phyloP scores from a whole-genome alignment of 1,140 invertebrate species.

The Armadillidium nasatum region DNA sequence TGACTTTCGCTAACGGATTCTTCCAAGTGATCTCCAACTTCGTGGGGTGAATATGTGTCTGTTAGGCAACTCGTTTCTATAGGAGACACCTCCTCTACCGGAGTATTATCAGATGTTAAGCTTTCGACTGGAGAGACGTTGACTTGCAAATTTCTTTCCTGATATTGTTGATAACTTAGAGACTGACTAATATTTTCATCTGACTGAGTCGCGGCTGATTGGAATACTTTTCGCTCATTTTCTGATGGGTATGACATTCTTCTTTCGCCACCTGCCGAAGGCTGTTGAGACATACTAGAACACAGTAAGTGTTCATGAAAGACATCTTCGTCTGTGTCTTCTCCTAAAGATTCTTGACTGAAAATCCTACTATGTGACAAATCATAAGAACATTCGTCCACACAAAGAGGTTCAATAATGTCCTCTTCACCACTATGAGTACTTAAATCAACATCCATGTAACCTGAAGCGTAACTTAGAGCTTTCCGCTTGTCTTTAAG shows the following conservation, averaged over 20 bases:
- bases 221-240: constrained; percentile 35
- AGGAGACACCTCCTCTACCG: constrained; percentile 21
- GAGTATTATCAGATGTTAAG: constrained; percentile 23
- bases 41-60: constrained; percentile 21
- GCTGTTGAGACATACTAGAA: neutral
- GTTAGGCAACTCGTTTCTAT: constrained; percentile 17
- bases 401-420: constrained; percentile 42
- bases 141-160: constrained; percentile 49
- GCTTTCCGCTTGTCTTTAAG: constrained; percentile 57
- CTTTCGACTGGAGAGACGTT: neutral
- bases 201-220: constrained; percentile 35
- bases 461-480: constrained; percentile 46
- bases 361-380: constrained; percentile 43
- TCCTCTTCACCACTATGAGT: constrained; percentile 40
- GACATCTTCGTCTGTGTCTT: constrained; percentile 53
- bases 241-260: constrained; percentile 39
- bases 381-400: constrained; percentile 39
- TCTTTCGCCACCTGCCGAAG: constrained; percentile 22
- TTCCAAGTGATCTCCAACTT: constrained; percentile 38
- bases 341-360: constrained; percentile 44
- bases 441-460: constrained; percentile 46
- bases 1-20: constrained; percentile 44
- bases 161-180: constrained; percentile 26
- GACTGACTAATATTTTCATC: constrained; percentile 34
- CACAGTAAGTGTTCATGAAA: constrained; percentile 70